These are phyloP conservation scores for Galemys pyrenaicus DNA, from an alignment of 2,113 vertebrate genomes.

Conservation along the genomic window DNA sequence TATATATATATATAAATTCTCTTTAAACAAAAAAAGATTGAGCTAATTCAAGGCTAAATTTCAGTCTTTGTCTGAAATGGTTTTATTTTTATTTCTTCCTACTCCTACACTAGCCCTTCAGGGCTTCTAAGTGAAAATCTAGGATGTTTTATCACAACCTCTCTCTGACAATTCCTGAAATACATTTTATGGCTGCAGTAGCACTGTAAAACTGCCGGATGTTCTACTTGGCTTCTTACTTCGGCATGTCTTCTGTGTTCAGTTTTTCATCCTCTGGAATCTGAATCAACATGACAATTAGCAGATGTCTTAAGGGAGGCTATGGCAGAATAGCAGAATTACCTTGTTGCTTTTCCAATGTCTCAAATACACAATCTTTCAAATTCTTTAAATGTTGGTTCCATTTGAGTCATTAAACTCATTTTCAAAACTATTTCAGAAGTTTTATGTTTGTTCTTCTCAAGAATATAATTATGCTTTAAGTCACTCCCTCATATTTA, in stretches of 20 bases:
- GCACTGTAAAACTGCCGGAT: neutral
- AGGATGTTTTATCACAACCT: neutral
- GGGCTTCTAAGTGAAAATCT: neutral
- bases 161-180: neutral
- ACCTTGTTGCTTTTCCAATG: neutral
- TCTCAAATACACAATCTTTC: neutral
- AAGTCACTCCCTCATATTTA: neutral
- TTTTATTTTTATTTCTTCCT: neutral
- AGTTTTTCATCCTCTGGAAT: neutral
- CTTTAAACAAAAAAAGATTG: neutral
- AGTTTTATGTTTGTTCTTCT: neutral
- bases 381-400: neutral
- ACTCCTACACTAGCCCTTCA: neutral
- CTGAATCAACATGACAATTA: slow-evolving; percentile 14
- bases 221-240: neutral
- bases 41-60: neutral
- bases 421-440: neutral
- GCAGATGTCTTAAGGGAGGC: neutral
- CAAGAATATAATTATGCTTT: neutral
- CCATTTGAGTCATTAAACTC: neutral
- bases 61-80: neutral
- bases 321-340: neutral
- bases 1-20: neutral
- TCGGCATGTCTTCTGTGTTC: neutral
- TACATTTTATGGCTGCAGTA: neutral